These are phyloP conservation scores for Hypolimnas misippus DNA, from an alignment of 2,888 invertebrate genomes.

Conservation along the genomic window DNA sequence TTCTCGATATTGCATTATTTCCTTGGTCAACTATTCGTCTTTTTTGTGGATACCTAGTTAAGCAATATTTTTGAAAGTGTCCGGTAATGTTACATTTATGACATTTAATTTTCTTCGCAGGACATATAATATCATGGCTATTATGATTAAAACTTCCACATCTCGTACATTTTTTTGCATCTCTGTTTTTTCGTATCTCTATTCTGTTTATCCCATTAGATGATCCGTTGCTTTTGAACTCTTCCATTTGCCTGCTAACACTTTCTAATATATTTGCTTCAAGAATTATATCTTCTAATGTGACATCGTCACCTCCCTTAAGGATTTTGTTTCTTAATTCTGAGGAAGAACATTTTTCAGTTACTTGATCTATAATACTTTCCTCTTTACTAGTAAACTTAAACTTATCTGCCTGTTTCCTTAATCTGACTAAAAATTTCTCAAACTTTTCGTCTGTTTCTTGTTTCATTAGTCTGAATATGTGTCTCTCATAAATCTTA, in stretches of 20 bases:
- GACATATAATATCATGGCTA: conserved; percentile 14
- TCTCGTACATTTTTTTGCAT: neutral
- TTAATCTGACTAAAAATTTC: conserved; percentile 31
- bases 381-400: conserved; percentile 31
- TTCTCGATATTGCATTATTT: neutral
- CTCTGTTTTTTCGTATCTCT: neutral
- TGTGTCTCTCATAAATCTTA: conserved; percentile 30
- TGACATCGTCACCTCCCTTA: conserved; percentile 24
- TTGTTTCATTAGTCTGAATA: conserved; percentile 33
- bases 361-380: conserved; percentile 35
- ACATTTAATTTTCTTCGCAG: conserved; percentile 26
- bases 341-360: conserved; percentile 30
- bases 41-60: neutral
- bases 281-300: conserved; percentile 28
- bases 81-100: conserved; percentile 21
- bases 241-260: conserved; percentile 23
- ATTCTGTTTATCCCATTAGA: neutral
- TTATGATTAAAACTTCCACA: conserved; percentile 21
- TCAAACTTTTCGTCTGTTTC: conserved; percentile 36
- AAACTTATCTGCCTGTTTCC: conserved; percentile 36
- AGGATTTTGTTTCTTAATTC: conserved; percentile 38
- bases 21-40: neutral
- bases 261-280: conserved; percentile 37
- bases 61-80: conserved; percentile 25
- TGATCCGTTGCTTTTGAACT: conserved; percentile 9